phyloP scores from a whole-genome alignment of 1,140 invertebrate species.

The Chironomus tepperi region DNA sequence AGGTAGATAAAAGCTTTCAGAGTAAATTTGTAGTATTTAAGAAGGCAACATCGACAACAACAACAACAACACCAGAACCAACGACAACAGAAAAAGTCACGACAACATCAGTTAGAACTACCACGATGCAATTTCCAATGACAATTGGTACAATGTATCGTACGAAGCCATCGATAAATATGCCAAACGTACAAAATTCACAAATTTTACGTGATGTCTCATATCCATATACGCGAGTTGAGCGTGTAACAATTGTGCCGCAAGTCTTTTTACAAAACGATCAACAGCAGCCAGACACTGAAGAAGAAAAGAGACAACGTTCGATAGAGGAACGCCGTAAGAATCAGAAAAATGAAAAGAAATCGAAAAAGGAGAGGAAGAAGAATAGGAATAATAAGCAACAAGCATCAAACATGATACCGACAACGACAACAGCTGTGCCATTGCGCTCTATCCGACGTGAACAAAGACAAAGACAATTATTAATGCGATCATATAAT shows the following conservation, averaged over 20 bases:
- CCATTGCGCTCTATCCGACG: constrained; percentile 35
- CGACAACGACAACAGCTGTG: constrained; percentile 34
- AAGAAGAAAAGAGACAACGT: constrained; percentile 15
- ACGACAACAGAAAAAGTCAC: constrained; percentile 25
- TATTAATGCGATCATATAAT: not conserved
- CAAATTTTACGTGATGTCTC: not conserved
- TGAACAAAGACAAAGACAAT: not conserved
- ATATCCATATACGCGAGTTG: not conserved
- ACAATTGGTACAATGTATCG: constrained; percentile 18
- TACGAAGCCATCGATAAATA: not conserved
- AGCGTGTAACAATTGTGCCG: constrained; percentile 31
- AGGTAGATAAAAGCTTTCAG: constrained; percentile 37
- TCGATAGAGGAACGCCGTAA: constrained; percentile 5
- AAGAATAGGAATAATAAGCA: constrained; percentile 35
- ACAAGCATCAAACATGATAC: constrained; percentile 33
- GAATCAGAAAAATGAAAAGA: constrained; percentile 32
- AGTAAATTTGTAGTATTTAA: constrained; percentile 39
- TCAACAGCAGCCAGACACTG: constrained; percentile 27
- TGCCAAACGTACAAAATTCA: not conserved
- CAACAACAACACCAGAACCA: constrained; percentile 25
- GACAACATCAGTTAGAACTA: constrained; percentile 27
- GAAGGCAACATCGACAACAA: constrained; percentile 26
- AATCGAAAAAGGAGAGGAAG: constrained; percentile 33
- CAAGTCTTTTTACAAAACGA: constrained; percentile 35
- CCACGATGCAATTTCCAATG: constrained; percentile 25